These are phyloP conservation scores for Rhodophaea formosa DNA, from an alignment of 2,888 invertebrate species.

Conservation along the genomic window DNA sequence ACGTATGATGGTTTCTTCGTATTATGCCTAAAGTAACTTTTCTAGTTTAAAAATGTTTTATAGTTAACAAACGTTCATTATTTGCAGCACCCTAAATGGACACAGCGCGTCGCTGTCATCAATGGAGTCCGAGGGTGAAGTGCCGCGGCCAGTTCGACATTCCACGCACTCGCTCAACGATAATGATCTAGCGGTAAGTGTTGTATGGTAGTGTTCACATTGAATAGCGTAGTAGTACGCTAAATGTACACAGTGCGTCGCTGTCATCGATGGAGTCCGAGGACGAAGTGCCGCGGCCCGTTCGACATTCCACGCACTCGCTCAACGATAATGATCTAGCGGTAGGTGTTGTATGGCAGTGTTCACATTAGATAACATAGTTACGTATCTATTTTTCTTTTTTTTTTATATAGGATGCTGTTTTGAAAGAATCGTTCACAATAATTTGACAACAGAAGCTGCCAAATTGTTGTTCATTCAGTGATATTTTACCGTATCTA, in stretches of 20 bases:
- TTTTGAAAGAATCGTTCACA: too few relatives aligned
- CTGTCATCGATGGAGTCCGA: constrained; percentile 89
- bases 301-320: constrained; percentile 87
- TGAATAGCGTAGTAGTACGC: too few relatives aligned
- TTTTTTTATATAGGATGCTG: too few relatives aligned
- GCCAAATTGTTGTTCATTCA: too few relatives aligned
- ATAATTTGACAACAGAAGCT: too few relatives aligned
- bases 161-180: constrained; percentile 93
- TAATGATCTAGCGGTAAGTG: constrained; percentile 89
- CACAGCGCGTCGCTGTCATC: constrained; percentile 78
- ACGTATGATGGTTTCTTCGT: too few relatives aligned
- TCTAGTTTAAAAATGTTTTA: too few relatives aligned
- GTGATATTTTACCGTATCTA: too few relatives aligned
- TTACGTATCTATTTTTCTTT: too few relatives aligned
- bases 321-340: constrained; percentile 93
- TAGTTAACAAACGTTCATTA: too few relatives aligned
- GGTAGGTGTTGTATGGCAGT: constrained; percentile 67
- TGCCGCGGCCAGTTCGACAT: constrained; percentile 80
- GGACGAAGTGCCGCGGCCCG: constrained; percentile 85
- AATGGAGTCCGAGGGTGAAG: constrained; percentile 93
- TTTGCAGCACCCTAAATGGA: constrained; percentile 63
- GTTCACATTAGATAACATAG: too few relatives aligned
- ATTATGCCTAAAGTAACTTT: too few relatives aligned
- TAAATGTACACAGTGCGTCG: constrained; percentile 76
- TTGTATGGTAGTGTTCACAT: not conserved